These are phyloP conservation scores for Guaruba guarouba DNA, from an alignment of 2,113 vertebrate species.

Conservation along the genomic window DNA sequence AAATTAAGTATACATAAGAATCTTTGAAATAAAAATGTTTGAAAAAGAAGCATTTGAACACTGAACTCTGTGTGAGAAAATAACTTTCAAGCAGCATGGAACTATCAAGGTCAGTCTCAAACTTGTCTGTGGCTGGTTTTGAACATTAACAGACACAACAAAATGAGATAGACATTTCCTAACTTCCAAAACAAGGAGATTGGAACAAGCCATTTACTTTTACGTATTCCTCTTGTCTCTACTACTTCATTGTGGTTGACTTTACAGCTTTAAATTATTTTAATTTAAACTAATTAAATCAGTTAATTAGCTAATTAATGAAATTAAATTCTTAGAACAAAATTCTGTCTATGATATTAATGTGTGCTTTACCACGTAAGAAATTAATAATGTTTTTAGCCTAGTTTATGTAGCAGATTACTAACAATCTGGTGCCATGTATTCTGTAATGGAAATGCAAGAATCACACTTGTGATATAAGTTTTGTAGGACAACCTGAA, in stretches of 20 bases:
- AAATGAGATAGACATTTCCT: background rate
- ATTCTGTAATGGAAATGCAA: background rate
- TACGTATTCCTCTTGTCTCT: background rate
- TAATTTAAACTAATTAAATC: background rate
- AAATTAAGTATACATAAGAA: background rate
- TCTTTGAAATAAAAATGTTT: background rate
- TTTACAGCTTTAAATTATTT: background rate
- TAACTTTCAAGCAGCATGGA: background rate
- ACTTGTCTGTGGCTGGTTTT: background rate
- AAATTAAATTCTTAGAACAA: background rate
- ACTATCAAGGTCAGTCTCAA: background rate
- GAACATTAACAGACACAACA: background rate
- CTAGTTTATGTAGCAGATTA: background rate
- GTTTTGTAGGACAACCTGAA: background rate
- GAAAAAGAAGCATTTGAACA: background rate
- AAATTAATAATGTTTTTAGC: background rate
- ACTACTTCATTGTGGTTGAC: background rate
- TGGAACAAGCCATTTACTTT: background rate
- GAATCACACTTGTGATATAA: background rate
- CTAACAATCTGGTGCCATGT: background rate
- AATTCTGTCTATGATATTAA: background rate
- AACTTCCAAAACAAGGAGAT: background rate
- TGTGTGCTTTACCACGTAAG: background rate
- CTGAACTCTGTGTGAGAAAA: background rate
- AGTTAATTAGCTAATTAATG: background rate